Base-by-base conservation (phyloP, 2,113 vertebrate genomes). In the Nansenia antarctica region DNA sequence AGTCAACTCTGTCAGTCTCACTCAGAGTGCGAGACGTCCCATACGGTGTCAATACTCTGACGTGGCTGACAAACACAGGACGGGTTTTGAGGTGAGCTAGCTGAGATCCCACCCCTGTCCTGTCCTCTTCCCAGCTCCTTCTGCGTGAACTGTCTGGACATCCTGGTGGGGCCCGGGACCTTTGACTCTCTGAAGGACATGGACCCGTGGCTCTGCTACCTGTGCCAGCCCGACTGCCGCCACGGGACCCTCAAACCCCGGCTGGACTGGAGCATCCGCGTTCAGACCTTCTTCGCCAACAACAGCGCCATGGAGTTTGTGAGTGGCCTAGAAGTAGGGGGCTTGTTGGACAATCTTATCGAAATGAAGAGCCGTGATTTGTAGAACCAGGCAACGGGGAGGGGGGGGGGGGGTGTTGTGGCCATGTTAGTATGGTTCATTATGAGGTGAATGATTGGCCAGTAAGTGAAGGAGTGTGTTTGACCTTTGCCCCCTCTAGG, bases 171-270 rank as follows among this genome's bases (percentile, higher is more conserved):
- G 0, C n/a, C 82, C 0, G 94, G 94, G 9, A 93, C 94, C 0
- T 95, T 95, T 0, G 83, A 85, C 0, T 81, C 74, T 0, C 89
- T 95, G 1, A 95, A 92, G 31, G 75, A 82, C 3, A 63, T 94
- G 61, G 97, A 98, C 58, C 96, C 96, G 6, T 98, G 96, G 97
- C 93, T 93, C 88, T 98, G 97, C 85, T 98, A 92, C 89, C 86
- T 98, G 92, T 99, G 97, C 68, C 92, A 93, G 68, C 91, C 93
- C 0, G 90, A 90, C 69, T 70, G 64, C 8, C 80, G 87, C 49
- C 91, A 92, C 0, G 93, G 95, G 0, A 67, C 92, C 3, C 86
- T 98, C 68, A 81, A 89, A 32, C 94, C 94, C 54, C 84, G 97
- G 20, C 81, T 90, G 45, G 96, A 98, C 89, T 98, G 97, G 96